Evolutionary conservation across 2,888 invertebrate species (phyloP).

Genomic region (Phaedon cochleariae): DNA sequence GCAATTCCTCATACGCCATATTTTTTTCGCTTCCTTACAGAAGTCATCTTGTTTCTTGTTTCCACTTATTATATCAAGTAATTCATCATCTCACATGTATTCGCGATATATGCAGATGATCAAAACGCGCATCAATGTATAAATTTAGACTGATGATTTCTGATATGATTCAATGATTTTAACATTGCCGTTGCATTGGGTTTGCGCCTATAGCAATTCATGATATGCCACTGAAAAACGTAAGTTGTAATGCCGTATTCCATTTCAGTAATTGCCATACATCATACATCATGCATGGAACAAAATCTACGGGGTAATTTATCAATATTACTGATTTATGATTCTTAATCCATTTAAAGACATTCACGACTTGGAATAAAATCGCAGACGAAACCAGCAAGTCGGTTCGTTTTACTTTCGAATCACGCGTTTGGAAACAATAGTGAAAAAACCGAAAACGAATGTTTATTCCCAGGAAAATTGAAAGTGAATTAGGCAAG

Average conservation of each 20-base stretch:
- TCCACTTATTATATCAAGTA: too few relatives aligned
- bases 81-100: too few relatives aligned
- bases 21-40: too few relatives aligned
- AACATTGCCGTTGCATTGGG: not conserved
- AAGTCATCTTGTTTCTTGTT: too few relatives aligned
- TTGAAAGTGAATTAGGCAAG: not conserved
- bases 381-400: not conserved
- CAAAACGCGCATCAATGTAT: not conserved
- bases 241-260: not conserved
- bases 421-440: not conserved
- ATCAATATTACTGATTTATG: conserved; percentile 1
- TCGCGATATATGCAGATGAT: too few relatives aligned
- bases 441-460: not conserved
- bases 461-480: not conserved
- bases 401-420: not conserved
- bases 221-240: not conserved
- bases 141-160: not conserved
- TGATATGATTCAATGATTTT: not conserved
- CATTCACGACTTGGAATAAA: not conserved
- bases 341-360: not conserved
- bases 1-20: too few relatives aligned
- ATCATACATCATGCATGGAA: not conserved
- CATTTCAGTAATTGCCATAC: not conserved
- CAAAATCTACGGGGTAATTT: not conserved
- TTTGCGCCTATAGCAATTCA: not conserved